These are phyloP conservation scores for Eilema caniola DNA, from an alignment of 2,888 invertebrate species.

Conservation along the genomic window DNA sequence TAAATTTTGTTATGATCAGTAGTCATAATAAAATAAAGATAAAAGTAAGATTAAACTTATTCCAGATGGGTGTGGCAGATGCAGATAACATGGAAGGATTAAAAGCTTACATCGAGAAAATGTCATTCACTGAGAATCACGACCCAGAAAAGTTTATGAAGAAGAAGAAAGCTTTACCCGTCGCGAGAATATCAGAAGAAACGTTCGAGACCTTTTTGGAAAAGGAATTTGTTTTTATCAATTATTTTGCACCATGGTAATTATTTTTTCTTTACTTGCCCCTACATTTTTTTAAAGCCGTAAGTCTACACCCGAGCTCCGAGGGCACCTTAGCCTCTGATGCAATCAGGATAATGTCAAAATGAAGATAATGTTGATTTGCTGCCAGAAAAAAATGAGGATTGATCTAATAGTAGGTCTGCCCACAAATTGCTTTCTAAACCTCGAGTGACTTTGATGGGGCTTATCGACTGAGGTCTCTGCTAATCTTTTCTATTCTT, in stretches of 20 bases:
- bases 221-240: slow-evolving; percentile 92
- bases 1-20: no score
- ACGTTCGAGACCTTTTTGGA: slow-evolving; percentile 91
- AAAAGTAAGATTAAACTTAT: not conserved
- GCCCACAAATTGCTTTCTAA: no score
- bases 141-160: slow-evolving; percentile 81
- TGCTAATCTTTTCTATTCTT: no score
- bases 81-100: slow-evolving; percentile 90
- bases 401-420: no score
- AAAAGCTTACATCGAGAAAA: slow-evolving; percentile 90
- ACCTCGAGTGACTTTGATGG: no score
- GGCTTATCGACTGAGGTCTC: no score
- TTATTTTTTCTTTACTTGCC: slow-evolving; percentile 10
- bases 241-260: slow-evolving; percentile 96
- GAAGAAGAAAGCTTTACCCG: slow-evolving; percentile 82
- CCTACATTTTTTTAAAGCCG: slow-evolving; percentile 22
- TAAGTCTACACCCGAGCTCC: no score
- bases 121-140: slow-evolving; percentile 85
- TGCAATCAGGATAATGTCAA: no score
- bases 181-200: slow-evolving; percentile 89
- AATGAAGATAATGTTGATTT: no score
- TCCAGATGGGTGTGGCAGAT: slow-evolving; percentile 91
- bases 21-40: no score
- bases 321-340: no score
- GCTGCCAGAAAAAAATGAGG: no score